Base-by-base conservation (phyloP, 2,113 vertebrate genomes). In the Colossoma macropomum region DNA sequence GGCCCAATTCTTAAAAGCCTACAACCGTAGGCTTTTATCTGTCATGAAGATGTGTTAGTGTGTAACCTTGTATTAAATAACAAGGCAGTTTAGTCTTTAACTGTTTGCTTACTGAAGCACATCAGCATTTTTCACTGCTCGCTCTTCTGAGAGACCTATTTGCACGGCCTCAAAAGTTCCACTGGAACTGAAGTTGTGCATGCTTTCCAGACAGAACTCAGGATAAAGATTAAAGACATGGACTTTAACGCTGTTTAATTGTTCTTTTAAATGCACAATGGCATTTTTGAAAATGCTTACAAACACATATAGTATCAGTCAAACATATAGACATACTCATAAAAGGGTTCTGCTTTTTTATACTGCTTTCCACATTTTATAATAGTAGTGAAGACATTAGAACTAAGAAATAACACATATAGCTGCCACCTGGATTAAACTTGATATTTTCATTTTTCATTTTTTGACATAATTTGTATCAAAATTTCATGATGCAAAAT, bases 41-140 rank as follows among this genome's bases (percentile, higher is more conserved):
- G 54, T 68, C 66, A 78, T 59, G 5, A 80, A 72, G 30, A 54
- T 54, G 27, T 56, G 41, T 59, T 75, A 77, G 28, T 71, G 10
- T 50, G 28, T 77, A 52, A 75, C 32, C 50, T 80, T 34, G 34
- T 68, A 79, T 59, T 41, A 27, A 27, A 74, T 56, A 69, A 80
- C 70, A 4, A 23, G 19, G 21, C 21, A 56, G 7, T 56, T 23
- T 56, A 72, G 15, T 34, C 13, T 50, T 45, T 1, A n/a, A 50
- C 69, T 28, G 12, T 27, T 81, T 52, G 63, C 75, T 19, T 56
- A 38, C 72, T 71, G 23, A 65, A 74, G 27, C 32, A 8, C 63
- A 75, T 38, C 6, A 34, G 21, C 30, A 7, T 66, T 34, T 82
- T 41, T 56, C 32, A 75, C 54, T 30, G n/a, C 56, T 73, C 25